A percentile compares a stretch with the other conserved stretches of the same genome.
These are phyloP conservation scores for Argya squamiceps DNA, from an alignment of 2,797 vertebrate genomes.

Conservation along the genomic window DNA sequence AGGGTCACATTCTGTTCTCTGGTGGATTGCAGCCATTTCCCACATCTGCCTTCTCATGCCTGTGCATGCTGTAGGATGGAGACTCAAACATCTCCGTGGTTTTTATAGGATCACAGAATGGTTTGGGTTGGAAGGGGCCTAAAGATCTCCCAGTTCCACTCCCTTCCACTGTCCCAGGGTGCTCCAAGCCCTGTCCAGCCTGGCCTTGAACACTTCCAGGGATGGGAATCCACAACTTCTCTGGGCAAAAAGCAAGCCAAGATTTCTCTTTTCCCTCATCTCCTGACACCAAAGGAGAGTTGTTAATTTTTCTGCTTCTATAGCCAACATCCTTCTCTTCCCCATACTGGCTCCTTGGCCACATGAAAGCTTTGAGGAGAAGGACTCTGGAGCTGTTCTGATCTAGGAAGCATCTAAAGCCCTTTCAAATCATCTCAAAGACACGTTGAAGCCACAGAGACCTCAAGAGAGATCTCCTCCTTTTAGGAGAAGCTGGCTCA, in stretches of 20 bases:
- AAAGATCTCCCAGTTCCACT: fast-evolving
- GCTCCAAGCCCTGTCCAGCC: fast-evolving
- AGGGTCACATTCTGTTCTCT: background rate
- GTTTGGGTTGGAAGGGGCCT: background rate
- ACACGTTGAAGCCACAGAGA: background rate
- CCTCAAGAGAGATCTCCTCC: background rate
- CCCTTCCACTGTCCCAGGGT: background rate
- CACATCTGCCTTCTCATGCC: background rate
- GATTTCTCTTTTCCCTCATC: background rate
- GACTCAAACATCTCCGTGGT: background rate
- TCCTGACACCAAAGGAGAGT: background rate
- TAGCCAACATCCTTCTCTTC: background rate
- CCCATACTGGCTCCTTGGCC: background rate
- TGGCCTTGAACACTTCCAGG: background rate
- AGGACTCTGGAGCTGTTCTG: background rate
- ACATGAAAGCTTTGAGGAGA: background rate
- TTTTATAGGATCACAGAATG: background rate
- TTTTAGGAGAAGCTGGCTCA: background rate
- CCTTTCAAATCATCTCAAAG: background rate
- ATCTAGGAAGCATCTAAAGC: background rate
- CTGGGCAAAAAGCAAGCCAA: background rate
- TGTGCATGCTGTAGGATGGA: background rate
- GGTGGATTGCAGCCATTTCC: background rate
- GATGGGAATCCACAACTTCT: background rate
- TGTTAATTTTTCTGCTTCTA: background rate